phyloP scores from a whole-genome alignment of 2,113 vertebrate species.

The Dromiciops gliroides region DNA sequence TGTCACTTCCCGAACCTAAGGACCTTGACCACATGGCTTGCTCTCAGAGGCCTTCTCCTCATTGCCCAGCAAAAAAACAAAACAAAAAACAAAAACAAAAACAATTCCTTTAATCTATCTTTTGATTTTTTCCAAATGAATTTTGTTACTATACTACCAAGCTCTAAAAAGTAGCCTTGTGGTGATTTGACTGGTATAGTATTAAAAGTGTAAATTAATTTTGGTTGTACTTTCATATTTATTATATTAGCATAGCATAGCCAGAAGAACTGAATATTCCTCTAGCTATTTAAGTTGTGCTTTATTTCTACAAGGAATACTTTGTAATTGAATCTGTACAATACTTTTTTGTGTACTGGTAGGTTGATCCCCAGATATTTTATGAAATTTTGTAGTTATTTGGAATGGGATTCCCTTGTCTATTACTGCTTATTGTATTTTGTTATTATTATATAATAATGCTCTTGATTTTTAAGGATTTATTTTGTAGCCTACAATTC shows the following conservation, averaged over 20 bases:
- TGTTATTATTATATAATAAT: slow-evolving; percentile 1
- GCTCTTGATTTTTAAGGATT: not conserved
- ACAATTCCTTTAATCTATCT: too few species aligned
- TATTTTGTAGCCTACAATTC: not conserved
- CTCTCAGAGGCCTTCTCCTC: too few species aligned
- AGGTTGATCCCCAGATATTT: slow-evolving; percentile 15
- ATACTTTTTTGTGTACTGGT: not conserved
- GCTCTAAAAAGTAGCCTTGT: not conserved
- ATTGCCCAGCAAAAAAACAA: too few species aligned
- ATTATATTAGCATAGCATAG: not conserved
- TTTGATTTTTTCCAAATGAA: slow-evolving; percentile 12
- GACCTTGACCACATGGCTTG: too few species aligned
- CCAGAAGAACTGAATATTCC: slow-evolving; percentile 12
- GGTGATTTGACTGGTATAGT: not conserved
- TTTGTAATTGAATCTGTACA: slow-evolving; percentile 21
- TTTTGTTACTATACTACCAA: not conserved
- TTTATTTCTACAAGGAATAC: not conserved
- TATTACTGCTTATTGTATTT: not conserved
- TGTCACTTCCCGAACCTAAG: too few species aligned
- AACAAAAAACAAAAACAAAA: too few species aligned
- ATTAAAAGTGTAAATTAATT: slow-evolving; percentile 8
- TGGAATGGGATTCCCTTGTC: slow-evolving; percentile 1
- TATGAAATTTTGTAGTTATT: not conserved
- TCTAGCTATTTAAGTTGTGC: not conserved
- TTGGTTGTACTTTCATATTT: not conserved